Conservation (phyloP, 2,113 vertebrate species). For the Pandion haliaetus region DNA sequence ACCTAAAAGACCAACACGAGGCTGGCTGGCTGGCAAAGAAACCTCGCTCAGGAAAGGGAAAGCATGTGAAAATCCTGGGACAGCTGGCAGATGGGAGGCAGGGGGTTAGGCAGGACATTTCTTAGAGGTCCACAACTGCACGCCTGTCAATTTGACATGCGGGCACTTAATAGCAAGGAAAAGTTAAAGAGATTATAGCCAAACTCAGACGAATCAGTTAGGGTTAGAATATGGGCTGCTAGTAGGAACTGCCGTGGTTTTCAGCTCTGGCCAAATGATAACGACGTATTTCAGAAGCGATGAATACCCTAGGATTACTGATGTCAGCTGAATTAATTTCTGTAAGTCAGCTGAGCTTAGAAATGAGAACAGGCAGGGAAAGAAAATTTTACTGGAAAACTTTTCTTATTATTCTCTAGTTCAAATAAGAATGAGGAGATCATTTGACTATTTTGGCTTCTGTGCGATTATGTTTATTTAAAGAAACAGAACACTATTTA, state of each 20-base stretch:
- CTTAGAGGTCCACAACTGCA: not conserved
- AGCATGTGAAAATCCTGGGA: not conserved
- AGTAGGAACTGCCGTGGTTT: not conserved
- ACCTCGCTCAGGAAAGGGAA: not conserved
- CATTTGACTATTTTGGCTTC: not conserved
- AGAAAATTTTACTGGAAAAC: not conserved
- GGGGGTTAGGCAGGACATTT: not conserved
- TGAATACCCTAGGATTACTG: not conserved
- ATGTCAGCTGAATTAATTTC: not conserved
- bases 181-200: not conserved
- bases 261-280: not conserved
- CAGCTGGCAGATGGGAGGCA: not conserved
- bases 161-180: not conserved
- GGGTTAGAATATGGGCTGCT: not conserved
- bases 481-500: constrained; percentile 26
- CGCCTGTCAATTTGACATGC: not conserved
- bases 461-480: not conserved
- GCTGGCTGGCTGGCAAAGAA: not conserved
- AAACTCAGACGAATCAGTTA: not conserved
- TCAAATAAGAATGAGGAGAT: not conserved
- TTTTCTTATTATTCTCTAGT: not conserved
- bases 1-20: not conserved
- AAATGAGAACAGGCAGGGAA: not conserved
- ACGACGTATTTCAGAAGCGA: not conserved
- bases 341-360: not conserved